Conservation (phyloP, 2,888 invertebrate species). For the Crematogaster levior region DNA sequence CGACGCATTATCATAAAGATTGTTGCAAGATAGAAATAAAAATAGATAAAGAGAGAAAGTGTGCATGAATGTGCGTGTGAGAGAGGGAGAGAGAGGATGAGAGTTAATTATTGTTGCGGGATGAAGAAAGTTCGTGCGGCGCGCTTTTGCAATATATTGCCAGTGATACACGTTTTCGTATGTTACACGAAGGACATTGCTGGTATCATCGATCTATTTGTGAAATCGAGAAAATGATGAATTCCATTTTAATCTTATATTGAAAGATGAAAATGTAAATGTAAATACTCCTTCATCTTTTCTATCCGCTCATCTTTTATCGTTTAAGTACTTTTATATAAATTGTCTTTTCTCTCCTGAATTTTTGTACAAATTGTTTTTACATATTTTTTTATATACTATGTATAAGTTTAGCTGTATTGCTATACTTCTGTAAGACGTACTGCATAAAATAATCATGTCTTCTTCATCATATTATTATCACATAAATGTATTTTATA, state of each 20-base stretch:
- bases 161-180: constrained; percentile 53
- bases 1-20: constrained; percentile 71
- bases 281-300: constrained; percentile 79
- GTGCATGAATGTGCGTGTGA: background rate
- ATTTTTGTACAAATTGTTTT: constrained; percentile 85
- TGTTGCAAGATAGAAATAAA: constrained; percentile 72
- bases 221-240: constrained; percentile 21
- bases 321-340: constrained; percentile 79
- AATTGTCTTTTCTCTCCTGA: constrained; percentile 81
- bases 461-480: constrained; percentile 76
- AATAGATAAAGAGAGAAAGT: background rate
- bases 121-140: constrained; percentile 62
- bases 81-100: constrained; percentile 67
- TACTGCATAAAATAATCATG: constrained; percentile 77
- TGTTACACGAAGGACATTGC: constrained; percentile 22
- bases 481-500: constrained; percentile 57
- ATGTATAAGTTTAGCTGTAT: constrained; percentile 76
- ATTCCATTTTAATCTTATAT: constrained; percentile 41
- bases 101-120: constrained; percentile 69
- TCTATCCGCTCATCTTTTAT: constrained; percentile 65
- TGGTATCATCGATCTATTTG: constrained; percentile 34
- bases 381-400: constrained; percentile 80
- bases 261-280: constrained; percentile 66
- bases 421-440: constrained; percentile 74
- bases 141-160: constrained; percentile 72